Evolutionary conservation across 2,797 vertebrate species (phyloP), one percentile per base, ranked within the genome.

Genomic region (Danio jaintianensis): DNA sequence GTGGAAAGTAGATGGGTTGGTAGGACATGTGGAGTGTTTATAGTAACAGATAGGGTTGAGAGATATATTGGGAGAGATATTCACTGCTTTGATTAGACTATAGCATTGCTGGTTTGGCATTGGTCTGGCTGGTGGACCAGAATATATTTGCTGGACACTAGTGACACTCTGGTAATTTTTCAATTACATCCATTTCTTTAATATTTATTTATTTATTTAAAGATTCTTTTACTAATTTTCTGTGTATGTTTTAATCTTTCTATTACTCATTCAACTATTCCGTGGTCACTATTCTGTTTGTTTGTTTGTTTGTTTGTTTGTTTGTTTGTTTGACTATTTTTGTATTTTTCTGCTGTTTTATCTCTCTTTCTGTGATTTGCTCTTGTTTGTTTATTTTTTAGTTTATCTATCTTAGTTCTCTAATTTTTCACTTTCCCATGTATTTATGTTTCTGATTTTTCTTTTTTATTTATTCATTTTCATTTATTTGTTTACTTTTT

Each of bases 1-100:
- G 29, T 64, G 18, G 8, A 43, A 64, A 64, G 61, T 47, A 53
- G 12, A 75, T 12, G 75, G n/a, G 18, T 62, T 16, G 72, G 45
- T 62, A 18, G n/a, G 38, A 22, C 36, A 53, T 20, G 38, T 20
- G 61, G 38, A 50, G 20, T 38, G 73, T 63, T 52, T 75, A 75
- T 47, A 64, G 47, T 64, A 75, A 64, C 73, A 22, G 59, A 53
- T 47, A 22, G 11, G 63, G 20, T 7, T 13, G 43, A 22, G 63
- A 67, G 20, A 67, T 20, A 45, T 16, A 20, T 6, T 3, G 53
- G 5, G 8, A 40, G 9, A 43, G 59, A 63, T 52, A 42, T 52
- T 36, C 58, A 18, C 29, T 12, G 56, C 61, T 18, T 18, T 20
- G 10, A 64, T 20, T 29, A 67, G 43, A 22, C 20, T 15, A 5